Base-by-base conservation (phyloP, 1,140 invertebrate species). In the Phymorhynchus buccinoides region DNA sequence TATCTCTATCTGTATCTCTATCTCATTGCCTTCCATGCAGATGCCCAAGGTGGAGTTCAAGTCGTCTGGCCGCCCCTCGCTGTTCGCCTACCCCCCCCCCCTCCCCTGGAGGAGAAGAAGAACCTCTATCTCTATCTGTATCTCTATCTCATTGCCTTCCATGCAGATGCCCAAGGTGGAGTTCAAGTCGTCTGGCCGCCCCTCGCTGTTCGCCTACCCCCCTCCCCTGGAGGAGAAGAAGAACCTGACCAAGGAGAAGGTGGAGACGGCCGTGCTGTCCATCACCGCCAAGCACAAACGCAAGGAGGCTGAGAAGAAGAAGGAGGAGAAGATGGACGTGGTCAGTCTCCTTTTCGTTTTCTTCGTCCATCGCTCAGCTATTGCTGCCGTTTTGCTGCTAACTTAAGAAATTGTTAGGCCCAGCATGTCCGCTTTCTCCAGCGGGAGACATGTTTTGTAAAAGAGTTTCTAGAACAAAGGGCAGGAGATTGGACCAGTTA, bases 211-310 rank as follows among this genome's bases (percentile, higher is more conserved):
- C 93, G 99, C 98, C 0, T 99, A 99, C 93, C 98, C 98, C 12
- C 97, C 98, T 32, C 96, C 98, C 0, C 93, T 99, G 35, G 99
- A 99, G 94, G 98, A 99, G 91, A 99, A 99, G 94, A 99, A 99
- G 94, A 97, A 98, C 73, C 98, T 99, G 91, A 97, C 99, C 93
- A 95, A 95, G 88, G 94, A 95, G 83, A 97, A 98, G 90, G 97
- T 98, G 18, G 98, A 98, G 48, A 99, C 98, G 30, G 99, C 98
- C 14, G 97, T 99, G 3, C 94, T 99, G 32, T 99, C 98, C 88
- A 99, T 99, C 0, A 97, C 97, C 0, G 96, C 97, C 87, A 92
- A 94, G 86, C 90, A 92, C 86, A 92, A 93, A 83, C 93, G 93
- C 80, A 92, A 93, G 48, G 90, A 90, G 39, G 91, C 92, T 96